phyloP scores from a whole-genome alignment of 2,113 vertebrate genomes.

The Cyprinus carpio region DNA sequence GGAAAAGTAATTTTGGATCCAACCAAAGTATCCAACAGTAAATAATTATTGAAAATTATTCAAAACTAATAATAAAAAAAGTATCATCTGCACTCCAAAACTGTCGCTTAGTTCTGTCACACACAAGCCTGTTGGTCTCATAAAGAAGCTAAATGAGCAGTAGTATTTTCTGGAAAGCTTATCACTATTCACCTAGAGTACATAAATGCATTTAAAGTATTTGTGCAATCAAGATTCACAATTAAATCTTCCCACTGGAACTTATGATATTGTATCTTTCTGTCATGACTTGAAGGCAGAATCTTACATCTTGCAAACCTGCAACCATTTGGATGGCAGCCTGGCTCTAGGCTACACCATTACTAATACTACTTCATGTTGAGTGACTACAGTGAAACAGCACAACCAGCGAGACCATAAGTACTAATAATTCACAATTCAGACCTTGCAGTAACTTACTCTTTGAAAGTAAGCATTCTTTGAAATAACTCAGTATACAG shows the following conservation, averaged over 20 bases:
- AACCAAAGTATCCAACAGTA: too few relatives aligned
- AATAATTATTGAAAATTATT: too few relatives aligned
- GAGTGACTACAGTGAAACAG: neutral
- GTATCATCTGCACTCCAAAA: too few relatives aligned
- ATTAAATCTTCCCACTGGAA: neutral
- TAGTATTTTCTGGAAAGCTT: neutral
- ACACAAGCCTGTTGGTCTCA: too few relatives aligned
- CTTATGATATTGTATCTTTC: neutral
- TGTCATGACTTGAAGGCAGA: neutral
- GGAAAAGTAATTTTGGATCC: too few relatives aligned
- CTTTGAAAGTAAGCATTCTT: too few relatives aligned
- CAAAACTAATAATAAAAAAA: too few relatives aligned
- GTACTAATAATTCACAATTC: neutral
- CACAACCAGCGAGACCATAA: neutral
- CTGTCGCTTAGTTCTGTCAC: too few relatives aligned
- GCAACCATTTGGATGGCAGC: neutral
- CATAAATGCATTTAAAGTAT: neutral
- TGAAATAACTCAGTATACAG: neutral
- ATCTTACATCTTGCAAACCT: neutral
- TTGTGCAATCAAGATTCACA: neutral
- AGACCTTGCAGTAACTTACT: neutral
- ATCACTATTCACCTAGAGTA: neutral
- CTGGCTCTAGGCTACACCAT: neutral
- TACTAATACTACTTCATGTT: neutral
- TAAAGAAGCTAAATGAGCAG: neutral